These are phyloP conservation scores for Syngnathus floridae DNA, from an alignment of 2,113 vertebrate species.

Conservation along the genomic window DNA sequence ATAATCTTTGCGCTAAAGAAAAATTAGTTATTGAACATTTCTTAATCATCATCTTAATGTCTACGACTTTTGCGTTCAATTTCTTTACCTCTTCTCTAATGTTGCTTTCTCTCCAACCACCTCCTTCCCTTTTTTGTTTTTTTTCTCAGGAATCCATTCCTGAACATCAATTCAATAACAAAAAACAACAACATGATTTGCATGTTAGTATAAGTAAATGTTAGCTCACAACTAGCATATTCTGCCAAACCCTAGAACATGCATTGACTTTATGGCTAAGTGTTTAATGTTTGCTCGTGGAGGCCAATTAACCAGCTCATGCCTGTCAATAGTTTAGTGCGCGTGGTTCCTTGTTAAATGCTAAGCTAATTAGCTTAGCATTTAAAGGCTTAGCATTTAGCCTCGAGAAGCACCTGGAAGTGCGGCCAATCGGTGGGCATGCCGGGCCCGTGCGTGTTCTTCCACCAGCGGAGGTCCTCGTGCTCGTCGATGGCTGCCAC, in stretches of 20 bases:
- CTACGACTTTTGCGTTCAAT: not conserved
- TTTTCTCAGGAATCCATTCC: slow-evolving; percentile 73
- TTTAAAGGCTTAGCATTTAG: too few species aligned
- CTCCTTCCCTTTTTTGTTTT: slow-evolving; percentile 71
- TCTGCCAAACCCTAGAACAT: not conserved
- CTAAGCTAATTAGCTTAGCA: too few species aligned
- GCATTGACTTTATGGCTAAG: not conserved
- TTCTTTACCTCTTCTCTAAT: slow-evolving; percentile 66
- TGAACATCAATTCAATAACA: slow-evolving; percentile 16
- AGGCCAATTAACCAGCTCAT: too few species aligned
- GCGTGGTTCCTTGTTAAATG: not conserved
- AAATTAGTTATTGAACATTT: not conserved
- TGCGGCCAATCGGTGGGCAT: slow-evolving; percentile 82
- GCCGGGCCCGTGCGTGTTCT: slow-evolving; percentile 74
- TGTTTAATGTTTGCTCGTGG: not conserved
- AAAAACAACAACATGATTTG: not conserved
- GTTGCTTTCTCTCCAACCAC: slow-evolving; percentile 57
- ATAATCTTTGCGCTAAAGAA: slow-evolving; percentile 59
- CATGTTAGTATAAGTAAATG: not conserved
- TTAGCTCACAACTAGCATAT: not conserved
- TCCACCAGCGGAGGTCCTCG: slow-evolving; percentile 80
- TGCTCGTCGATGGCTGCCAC: slow-evolving; percentile 70
- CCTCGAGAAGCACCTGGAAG: slow-evolving; percentile 65
- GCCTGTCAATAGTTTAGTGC: too few species aligned
- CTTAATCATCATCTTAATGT: not conserved